These are phyloP conservation scores for Drosophila gunungcola DNA, from an alignment of 1,140 invertebrate species.

Conservation along the genomic window DNA sequence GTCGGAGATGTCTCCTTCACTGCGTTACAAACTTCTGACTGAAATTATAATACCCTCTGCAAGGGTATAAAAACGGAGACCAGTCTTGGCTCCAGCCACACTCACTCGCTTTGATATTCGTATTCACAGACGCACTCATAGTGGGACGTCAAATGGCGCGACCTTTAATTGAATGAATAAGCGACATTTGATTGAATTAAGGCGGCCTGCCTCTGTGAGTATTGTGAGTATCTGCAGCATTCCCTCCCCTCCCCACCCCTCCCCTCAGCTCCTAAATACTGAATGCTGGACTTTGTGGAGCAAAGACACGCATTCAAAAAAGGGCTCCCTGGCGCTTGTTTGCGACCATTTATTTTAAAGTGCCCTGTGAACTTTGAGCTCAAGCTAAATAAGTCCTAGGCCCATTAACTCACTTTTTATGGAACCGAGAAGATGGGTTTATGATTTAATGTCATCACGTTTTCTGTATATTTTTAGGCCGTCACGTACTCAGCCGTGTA, in stretches of 20 bases:
- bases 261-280: not conserved
- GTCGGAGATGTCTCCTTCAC: too few relatives aligned
- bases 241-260: not conserved
- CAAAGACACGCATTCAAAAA: not conserved
- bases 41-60: too few relatives aligned
- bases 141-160: slow-evolving; percentile 77
- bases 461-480: not conserved
- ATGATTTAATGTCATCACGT: slow-evolving; percentile 7
- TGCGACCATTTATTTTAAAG: slow-evolving; percentile 40
- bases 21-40: too few relatives aligned
- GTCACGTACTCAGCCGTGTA: not conserved
- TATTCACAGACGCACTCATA: slow-evolving; percentile 46
- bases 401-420: slow-evolving; percentile 19
- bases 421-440: slow-evolving; percentile 7
- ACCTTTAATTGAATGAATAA: slow-evolving; percentile 84
- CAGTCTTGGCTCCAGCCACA: slow-evolving; percentile 14
- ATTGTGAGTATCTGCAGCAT: not conserved
- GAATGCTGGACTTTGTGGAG: not conserved
- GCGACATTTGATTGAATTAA: slow-evolving; percentile 84
- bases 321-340: slow-evolving; percentile 34
- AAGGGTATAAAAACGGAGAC: slow-evolving; percentile 50
- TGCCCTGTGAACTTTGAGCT: slow-evolving; percentile 39
- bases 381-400: not conserved
- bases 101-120: slow-evolving; percentile 21
- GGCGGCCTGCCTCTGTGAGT: slow-evolving; percentile 28